Evolutionary conservation across 2,113 vertebrate species (phyloP).

Genomic region (Ellobius talpinus): DNA sequence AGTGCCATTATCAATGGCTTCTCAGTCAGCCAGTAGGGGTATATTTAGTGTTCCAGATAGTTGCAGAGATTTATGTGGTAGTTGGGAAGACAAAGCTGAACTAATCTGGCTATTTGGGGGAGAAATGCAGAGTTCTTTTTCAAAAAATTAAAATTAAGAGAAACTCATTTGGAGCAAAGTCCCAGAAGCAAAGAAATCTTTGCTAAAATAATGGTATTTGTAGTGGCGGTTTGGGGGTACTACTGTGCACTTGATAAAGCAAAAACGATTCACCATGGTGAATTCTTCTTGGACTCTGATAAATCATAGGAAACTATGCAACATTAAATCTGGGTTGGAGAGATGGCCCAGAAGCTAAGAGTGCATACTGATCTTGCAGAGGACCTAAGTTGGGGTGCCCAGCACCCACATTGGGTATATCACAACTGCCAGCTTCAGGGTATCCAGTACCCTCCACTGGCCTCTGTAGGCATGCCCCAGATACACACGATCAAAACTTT

Average conservation of each 20-base stretch:
- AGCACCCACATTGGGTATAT: background rate
- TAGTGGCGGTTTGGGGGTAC: background rate
- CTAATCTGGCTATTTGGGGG: background rate
- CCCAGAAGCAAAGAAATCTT: background rate
- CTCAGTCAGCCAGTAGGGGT: no score
- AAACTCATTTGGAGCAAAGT: background rate
- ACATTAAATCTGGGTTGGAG: background rate
- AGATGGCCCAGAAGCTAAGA: background rate
- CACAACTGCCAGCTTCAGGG: background rate
- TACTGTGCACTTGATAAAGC: background rate
- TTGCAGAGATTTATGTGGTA: background rate
- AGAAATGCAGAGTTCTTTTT: background rate
- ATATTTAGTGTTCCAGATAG: background rate
- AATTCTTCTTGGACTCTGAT: background rate
- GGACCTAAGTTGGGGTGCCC: background rate
- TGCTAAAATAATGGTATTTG: background rate
- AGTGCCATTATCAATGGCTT: no score
- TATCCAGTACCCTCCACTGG: background rate
- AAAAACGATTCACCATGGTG: background rate
- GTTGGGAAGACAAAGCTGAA: background rate
- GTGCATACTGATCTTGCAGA: background rate
- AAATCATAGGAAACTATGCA: background rate
- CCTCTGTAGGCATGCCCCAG: background rate
- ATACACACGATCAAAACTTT: background rate
- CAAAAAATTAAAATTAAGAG: background rate